These are phyloP conservation scores for Melanchra persicariae DNA, from an alignment of 2,888 invertebrate genomes.

Conservation along the genomic window DNA sequence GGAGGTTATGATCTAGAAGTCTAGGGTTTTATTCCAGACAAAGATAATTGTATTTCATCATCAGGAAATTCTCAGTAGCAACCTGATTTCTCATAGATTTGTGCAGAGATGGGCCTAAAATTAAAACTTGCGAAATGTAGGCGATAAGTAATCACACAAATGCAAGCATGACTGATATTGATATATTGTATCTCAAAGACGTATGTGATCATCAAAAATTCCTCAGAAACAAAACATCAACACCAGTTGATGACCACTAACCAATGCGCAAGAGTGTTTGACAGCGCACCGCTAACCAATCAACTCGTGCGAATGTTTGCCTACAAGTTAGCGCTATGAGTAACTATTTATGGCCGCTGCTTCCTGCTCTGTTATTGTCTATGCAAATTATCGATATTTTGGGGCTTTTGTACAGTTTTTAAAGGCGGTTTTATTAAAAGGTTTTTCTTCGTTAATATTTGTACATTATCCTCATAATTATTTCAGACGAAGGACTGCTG, in stretches of 20 bases:
- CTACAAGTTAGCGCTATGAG: slow-evolving; percentile 12
- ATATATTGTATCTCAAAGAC: slow-evolving; percentile 6
- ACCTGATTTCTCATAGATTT: too few relatives aligned
- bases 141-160: too few relatives aligned
- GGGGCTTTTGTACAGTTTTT: neutral
- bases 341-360: slow-evolving; percentile 10
- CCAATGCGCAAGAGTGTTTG: slow-evolving; percentile 30
- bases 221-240: slow-evolving; percentile 1
- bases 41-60: too few relatives aligned
- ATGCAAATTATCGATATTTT: neutral
- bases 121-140: neutral
- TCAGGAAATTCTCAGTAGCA: too few relatives aligned
- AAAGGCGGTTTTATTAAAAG: neutral
- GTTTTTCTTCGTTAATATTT: too few relatives aligned
- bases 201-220: slow-evolving; percentile 21
- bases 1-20: too few relatives aligned
- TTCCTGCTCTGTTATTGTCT: slow-evolving; percentile 33
- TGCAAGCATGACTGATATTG: neutral
- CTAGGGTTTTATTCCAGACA: too few relatives aligned
- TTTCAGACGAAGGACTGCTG: too few relatives aligned
- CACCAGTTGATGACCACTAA: neutral
- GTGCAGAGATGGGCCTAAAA: too few relatives aligned
- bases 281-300: slow-evolving; percentile 41
- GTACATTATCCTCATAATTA: too few relatives aligned
- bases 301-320: slow-evolving; percentile 40